These are phyloP conservation scores for Aspidapion aeneum DNA, from an alignment of 2,888 invertebrate species.

Conservation along the genomic window DNA sequence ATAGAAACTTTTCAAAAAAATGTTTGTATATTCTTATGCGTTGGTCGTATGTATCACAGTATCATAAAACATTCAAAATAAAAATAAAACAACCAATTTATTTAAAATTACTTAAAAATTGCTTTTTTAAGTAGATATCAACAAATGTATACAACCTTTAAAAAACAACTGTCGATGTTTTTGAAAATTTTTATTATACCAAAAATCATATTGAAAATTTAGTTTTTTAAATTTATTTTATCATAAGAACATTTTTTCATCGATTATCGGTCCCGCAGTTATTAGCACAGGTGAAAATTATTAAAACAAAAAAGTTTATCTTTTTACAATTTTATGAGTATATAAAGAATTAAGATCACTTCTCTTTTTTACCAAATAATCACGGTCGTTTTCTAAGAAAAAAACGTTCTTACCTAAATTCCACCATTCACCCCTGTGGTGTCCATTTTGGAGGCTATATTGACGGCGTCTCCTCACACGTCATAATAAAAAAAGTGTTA, in stretches of 20 bases:
- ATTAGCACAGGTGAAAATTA: too few species aligned
- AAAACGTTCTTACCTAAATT: slow-evolving; percentile 81
- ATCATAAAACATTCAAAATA: background rate
- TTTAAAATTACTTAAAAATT: background rate
- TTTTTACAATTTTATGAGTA: too few species aligned
- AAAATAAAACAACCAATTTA: background rate
- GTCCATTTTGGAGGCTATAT: slow-evolving; percentile 96
- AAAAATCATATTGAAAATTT: too few species aligned
- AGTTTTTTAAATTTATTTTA: too few species aligned
- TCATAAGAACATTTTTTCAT: too few species aligned
- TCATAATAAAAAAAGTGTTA: slow-evolving; percentile 97
- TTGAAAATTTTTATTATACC: background rate
- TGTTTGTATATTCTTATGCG: background rate
- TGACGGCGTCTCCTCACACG: slow-evolving; percentile 98
- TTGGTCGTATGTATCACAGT: background rate
- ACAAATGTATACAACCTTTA: background rate
- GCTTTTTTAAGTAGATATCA: background rate
- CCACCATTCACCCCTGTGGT: slow-evolving; percentile 86
- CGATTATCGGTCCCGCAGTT: too few species aligned
- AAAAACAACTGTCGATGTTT: background rate
- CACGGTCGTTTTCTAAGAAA: too few species aligned
- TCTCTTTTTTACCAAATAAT: slow-evolving; percentile 67
- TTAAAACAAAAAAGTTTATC: too few species aligned
- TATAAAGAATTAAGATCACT: too few species aligned
- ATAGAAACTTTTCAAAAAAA: background rate